Conservation (phyloP, 1,140 invertebrate genomes). For the Octopus sinensis region DNA sequence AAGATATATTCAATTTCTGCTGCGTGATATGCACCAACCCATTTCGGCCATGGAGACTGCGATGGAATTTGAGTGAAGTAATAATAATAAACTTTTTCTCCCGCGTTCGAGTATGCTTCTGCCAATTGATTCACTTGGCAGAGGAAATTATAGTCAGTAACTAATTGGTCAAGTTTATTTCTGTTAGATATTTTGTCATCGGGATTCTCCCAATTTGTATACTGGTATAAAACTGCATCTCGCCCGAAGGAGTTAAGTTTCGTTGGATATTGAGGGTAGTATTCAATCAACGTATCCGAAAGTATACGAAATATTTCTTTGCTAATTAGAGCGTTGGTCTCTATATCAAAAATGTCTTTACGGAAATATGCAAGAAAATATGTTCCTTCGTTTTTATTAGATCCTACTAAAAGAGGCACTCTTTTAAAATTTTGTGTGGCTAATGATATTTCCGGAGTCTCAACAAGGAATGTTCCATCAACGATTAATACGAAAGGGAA, state of each 20-base stretch:
- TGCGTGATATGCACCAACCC: conserved; percentile 91
- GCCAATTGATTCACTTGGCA: conserved; percentile 93
- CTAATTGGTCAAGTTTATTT: conserved; percentile 84
- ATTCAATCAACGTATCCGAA: conserved; percentile 30
- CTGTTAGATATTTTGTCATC: conserved; percentile 80
- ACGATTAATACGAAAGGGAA: conserved; percentile 76
- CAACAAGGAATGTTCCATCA: conserved; percentile 17
- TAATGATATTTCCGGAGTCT: neutral
- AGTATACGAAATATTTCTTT: conserved; percentile 70
- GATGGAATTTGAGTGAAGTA: conserved; percentile 83
- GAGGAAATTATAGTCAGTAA: conserved; percentile 95
- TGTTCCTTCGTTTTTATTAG: conserved; percentile 82
- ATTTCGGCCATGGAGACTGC: conserved; percentile 85
- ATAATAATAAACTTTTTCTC: conserved; percentile 73
- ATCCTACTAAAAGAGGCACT: conserved; percentile 5
- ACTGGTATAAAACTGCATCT: conserved; percentile 85
- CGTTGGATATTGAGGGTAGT: conserved; percentile 49
- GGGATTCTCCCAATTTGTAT: conserved; percentile 86
- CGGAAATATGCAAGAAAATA: conserved; percentile 89
- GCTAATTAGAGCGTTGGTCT: conserved; percentile 65
- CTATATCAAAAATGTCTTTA: conserved; percentile 72
- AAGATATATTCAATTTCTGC: conserved; percentile 92
- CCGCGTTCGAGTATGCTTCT: conserved; percentile 79
- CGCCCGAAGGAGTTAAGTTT: conserved; percentile 73
- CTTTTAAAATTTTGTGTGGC: conserved; percentile 11